phyloP scores from a whole-genome alignment of 2,888 invertebrate species.

The Theristus sp. region DNA sequence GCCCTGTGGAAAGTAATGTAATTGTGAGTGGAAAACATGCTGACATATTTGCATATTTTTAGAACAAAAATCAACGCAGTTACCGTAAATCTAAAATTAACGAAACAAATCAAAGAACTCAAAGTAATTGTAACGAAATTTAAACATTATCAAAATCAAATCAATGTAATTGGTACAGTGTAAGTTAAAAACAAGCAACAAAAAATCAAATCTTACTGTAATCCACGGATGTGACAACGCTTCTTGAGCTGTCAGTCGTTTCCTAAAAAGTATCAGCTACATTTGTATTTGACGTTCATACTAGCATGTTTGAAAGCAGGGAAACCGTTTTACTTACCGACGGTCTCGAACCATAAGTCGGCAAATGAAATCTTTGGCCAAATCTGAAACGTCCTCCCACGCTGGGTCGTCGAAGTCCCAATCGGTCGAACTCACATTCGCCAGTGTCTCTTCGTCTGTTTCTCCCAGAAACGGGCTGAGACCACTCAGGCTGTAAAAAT shows the following conservation, averaged over 20 bases:
- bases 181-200: background rate
- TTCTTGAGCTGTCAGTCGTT: background rate
- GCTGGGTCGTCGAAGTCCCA: slow-evolving; percentile 95
- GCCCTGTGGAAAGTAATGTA: background rate
- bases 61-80: background rate
- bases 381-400: slow-evolving; percentile 76
- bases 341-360: background rate
- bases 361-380: slow-evolving; percentile 66
- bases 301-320: background rate
- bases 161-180: no score
- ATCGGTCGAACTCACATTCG: slow-evolving; percentile 88
- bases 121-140: background rate
- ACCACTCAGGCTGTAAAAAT: slow-evolving; percentile 50
- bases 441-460: slow-evolving; percentile 89
- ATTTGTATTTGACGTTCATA: no score
- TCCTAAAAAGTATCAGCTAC: background rate
- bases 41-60: background rate
- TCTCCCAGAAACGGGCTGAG: slow-evolving; percentile 96
- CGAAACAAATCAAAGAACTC: background rate
- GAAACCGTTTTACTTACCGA: background rate
- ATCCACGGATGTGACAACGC: background rate
- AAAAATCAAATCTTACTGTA: background rate
- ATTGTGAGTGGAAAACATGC: background rate
- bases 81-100: background rate
- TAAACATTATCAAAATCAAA: background rate